Conservation (phyloP, 2,888 invertebrate genomes). For the Ormia ochracea region DNA sequence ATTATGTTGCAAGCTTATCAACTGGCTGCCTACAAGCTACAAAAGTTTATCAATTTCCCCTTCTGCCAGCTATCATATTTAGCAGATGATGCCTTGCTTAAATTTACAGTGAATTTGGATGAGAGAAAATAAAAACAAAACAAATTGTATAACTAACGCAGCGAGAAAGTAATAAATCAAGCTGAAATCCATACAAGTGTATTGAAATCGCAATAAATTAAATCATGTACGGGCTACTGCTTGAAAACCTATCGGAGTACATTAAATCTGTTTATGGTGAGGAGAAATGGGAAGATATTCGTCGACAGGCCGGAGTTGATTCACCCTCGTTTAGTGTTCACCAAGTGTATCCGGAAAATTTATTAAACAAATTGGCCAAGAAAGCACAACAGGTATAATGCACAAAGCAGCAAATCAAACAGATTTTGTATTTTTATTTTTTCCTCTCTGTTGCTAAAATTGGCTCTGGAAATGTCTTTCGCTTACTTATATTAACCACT, state of each 20-base stretch:
- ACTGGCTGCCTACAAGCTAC: constrained; percentile 11
- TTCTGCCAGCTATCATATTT: background rate
- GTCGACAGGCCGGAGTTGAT: constrained; percentile 90
- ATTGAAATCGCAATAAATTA: background rate
- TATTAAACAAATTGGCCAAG: constrained; percentile 89
- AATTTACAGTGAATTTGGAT: background rate
- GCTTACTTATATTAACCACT: too few relatives aligned
- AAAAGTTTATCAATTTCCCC: background rate
- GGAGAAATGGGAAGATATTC: constrained; percentile 94
- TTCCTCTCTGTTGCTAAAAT: background rate
- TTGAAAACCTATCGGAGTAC: constrained; percentile 95
- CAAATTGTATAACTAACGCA: constrained; percentile 8
- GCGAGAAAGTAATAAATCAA: background rate
- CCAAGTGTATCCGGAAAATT: constrained; percentile 94
- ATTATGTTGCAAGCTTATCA: constrained; percentile 29
- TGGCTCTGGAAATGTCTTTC: background rate
- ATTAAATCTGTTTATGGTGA: constrained; percentile 96
- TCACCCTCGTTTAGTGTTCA: constrained; percentile 92
- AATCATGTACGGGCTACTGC: constrained; percentile 94
- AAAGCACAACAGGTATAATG: constrained; percentile 87
- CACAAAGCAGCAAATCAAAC: too few relatives aligned
- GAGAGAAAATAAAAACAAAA: background rate
- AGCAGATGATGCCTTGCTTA: background rate
- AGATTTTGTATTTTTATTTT: too few relatives aligned
- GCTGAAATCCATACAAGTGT: background rate